Evolutionary conservation across 2,797 vertebrate genomes (phyloP).

Genomic region (Myotis vivesi): DNA sequence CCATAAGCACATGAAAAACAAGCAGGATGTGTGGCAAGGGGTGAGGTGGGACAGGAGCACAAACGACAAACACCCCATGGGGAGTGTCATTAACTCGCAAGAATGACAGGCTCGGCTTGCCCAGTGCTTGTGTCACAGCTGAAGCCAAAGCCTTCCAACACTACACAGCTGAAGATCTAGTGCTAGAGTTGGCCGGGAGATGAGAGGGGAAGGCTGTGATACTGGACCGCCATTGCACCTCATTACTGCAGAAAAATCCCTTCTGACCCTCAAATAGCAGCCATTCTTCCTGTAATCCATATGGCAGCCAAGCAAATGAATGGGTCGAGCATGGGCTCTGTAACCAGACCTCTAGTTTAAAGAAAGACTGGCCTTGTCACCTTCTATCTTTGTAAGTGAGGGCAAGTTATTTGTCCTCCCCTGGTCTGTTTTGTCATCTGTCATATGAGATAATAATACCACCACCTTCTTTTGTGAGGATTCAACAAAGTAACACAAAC

Average conservation of each 20-base stretch:
- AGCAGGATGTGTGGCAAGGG: not conserved
- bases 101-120: not conserved
- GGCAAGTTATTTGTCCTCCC: not conserved
- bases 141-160: not conserved
- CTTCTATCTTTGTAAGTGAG: not conserved
- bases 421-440: not conserved
- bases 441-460: not conserved
- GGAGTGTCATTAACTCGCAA: not conserved
- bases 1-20: not conserved
- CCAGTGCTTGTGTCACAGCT: not conserved
- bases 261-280: not conserved
- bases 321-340: not conserved
- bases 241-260: not conserved
- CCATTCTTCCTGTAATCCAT: not conserved
- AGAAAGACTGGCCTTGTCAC: not conserved
- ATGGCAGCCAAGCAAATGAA: not conserved
- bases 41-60: accelerated
- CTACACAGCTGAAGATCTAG: not conserved
- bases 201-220: not conserved
- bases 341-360: not conserved
- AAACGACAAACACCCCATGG: not conserved
- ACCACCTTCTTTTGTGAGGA: not conserved
- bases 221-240: not conserved
- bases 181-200: not conserved
- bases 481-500: not conserved